Conservation (phyloP, 2,113 vertebrate species). For the Centrocercus urophasianus region DNA sequence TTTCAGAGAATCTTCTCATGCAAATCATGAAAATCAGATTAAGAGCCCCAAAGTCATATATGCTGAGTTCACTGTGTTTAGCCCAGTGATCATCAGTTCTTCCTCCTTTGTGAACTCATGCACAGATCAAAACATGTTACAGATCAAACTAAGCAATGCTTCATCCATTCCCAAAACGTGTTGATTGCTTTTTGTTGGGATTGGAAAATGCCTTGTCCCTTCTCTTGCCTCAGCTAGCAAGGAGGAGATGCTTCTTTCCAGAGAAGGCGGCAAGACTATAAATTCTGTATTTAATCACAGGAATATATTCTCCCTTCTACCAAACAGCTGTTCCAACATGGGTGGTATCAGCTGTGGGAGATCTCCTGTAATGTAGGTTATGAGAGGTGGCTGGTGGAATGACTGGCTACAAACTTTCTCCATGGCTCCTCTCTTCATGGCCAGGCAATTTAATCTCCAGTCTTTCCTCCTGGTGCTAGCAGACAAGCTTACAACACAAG, state of each 20-base stretch:
- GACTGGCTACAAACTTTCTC: neutral
- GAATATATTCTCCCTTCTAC: neutral
- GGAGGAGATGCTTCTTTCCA: neutral
- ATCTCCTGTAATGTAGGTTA: neutral
- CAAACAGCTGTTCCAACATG: neutral
- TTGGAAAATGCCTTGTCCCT: neutral
- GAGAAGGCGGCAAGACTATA: neutral
- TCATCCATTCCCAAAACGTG: neutral
- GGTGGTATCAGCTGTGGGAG: neutral
- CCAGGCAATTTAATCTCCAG: neutral
- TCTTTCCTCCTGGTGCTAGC: neutral
- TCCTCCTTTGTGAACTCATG: neutral
- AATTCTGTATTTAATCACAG: neutral
- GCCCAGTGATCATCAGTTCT: neutral
- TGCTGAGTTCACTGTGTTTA: neutral
- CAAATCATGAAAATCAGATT: neutral
- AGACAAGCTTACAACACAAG: neutral
- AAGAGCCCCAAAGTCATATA: neutral
- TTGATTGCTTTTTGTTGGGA: neutral
- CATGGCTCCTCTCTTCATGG: neutral
- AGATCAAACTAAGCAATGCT: neutral
- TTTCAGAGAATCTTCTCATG: neutral
- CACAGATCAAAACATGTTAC: neutral
- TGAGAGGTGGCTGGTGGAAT: neutral
- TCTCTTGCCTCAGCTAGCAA: neutral